Base-by-base conservation (phyloP, 2,113 vertebrate genomes). In the Calidris pygmaea region DNA sequence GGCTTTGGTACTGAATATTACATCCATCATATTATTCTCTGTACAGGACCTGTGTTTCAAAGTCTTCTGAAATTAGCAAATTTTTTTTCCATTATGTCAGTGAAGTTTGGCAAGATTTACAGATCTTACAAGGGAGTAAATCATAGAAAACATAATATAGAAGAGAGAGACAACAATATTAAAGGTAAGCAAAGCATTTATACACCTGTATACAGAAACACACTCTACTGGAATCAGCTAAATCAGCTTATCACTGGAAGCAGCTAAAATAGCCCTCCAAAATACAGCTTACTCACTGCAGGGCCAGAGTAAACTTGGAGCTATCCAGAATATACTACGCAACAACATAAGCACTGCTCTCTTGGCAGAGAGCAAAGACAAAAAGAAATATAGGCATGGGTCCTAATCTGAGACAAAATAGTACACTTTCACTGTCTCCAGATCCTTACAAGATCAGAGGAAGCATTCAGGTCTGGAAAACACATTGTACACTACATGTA, bases 401-500 rank as follows among this genome's bases (percentile, higher is more conserved):
- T 87, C 12, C 8, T 62, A 37, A 29, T 23, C 12, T 39, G 19
- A 62, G 6, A 16, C 19, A 27, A 74, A 12, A 45, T 11, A 32
- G 34, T 19, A 55, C 19, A 13, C 8, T 47, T 55, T 14, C 39
- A 62, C 27, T 65, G 21, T 65, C 19, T 90, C 81, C 8, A 66
- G 48, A 65, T 72, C 19, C 14, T 37, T 41, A 4, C 4, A 41
- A 62, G 15, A 15, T 60, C 34, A 58, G 43, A 73, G 13, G 20
- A 79, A 39, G 8, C 7, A 66, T 65, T 68, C 5, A 53, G 4
- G 15, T 24, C 32, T 50, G 30, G 41, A 66, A 76, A 45, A 1
- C 1, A 77, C 58, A 35, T 2, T 37, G n/a, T 6, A 22, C 2
- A 3, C 20, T 39, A 15, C 1, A 13, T 0, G 2, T 4, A 41